Evolutionary conservation across 1,140 invertebrate species (phyloP).

Genomic region (Heliconius congener): DNA sequence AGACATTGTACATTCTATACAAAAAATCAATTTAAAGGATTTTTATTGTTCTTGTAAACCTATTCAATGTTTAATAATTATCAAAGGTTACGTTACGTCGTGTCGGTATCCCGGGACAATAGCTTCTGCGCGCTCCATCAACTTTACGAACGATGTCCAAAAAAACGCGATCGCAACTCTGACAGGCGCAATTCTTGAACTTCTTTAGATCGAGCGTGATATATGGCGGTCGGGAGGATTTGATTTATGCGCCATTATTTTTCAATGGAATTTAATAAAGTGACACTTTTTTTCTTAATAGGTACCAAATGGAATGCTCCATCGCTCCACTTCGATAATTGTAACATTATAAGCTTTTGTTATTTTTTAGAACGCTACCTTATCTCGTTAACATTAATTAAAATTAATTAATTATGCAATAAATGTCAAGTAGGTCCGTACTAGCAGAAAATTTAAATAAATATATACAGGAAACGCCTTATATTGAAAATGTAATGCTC

Average conservation of each 20-base stretch:
- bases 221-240: conserved; percentile 33
- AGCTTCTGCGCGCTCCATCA: conserved; percentile 21
- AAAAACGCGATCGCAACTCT: conserved; percentile 29
- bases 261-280: conserved; percentile 27
- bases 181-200: conserved; percentile 42
- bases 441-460: too few species aligned
- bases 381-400: background rate
- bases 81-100: background rate
- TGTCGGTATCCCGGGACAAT: conserved; percentile 28
- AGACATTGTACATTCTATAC: too few species aligned
- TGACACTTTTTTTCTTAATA: conserved; percentile 30
- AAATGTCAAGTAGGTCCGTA: background rate
- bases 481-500: too few species aligned
- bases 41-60: too few species aligned
- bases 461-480: too few species aligned
- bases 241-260: conserved; percentile 35
- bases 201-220: conserved; percentile 38
- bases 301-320: background rate
- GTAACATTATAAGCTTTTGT: background rate
- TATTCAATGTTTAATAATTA: background rate
- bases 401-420: background rate
- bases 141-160: conserved; percentile 33
- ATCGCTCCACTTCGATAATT: background rate
- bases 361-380: background rate
- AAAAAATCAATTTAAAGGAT: too few species aligned